Base-by-base conservation (phyloP, 2,797 vertebrate species). In the Anomalospiza imberbis region DNA sequence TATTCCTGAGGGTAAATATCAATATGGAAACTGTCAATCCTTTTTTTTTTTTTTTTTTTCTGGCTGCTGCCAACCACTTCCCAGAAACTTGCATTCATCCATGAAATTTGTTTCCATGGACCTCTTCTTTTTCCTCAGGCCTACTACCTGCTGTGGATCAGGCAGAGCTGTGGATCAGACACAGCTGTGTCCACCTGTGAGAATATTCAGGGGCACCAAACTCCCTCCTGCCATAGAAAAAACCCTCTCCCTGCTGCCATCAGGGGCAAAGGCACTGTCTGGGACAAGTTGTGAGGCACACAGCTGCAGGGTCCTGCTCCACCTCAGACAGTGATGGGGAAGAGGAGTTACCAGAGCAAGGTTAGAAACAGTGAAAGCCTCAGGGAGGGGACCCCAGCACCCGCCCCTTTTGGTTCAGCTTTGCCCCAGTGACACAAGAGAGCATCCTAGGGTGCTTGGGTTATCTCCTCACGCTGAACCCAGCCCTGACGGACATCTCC, bases 141-240 rank as follows among this genome's bases (percentile, higher is more conserved):
- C 31, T 34, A 26, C 5, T 0, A 6, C 11, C 51, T 25, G 20
- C 13, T 3, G 2, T 6, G 20, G 9, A 29, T 67, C 31, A 31
- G 45, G 42, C 65, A 76, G 19, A 38, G 5, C 22, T 34, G 15
- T 38, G n/a, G n/a, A n/a, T n/a, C n/a, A n/a, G n/a, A n/a, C n/a
- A n/a, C n/a, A n/a, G n/a, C 21, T 82, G 75, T 72, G 31, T 22
- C 53, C 70, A 13, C 17, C 44, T 22, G 5, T 6, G 28, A 61
- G 32, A 17, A 7, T 0, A 0, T 17, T 18, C n/a, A 29, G 31
- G 21, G 24, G 9, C 40, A 44, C 34, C 0, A 3, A 54, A 12
- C 44, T 62, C 12, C 12, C 18, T 60, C 20, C 42, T 51, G 38
- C 4, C 31, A 12, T 61, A 85, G 26, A 31, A 84, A 34, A 15